These are phyloP conservation scores for Ametastegia equiseti DNA, from an alignment of 2,888 invertebrate species.

Conservation along the genomic window DNA sequence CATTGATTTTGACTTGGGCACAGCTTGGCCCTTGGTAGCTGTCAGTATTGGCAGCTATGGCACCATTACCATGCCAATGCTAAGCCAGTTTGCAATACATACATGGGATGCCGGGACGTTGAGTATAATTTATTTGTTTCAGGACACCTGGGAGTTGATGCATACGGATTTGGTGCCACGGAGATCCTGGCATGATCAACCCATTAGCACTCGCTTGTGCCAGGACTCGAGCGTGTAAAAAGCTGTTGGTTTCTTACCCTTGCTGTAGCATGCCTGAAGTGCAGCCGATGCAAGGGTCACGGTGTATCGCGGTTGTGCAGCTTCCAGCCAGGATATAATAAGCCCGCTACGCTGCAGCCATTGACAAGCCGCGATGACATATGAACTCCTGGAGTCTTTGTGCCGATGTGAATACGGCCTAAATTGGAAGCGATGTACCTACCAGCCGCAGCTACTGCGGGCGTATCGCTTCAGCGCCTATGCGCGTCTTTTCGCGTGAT, in stretches of 20 bases:
- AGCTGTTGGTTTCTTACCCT: conserved; percentile 51
- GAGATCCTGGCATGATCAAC: conserved; percentile 47
- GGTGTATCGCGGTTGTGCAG: conserved; percentile 51
- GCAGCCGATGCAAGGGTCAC: conserved; percentile 26
- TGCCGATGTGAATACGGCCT: conserved; percentile 70
- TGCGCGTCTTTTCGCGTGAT: conserved; percentile 35
- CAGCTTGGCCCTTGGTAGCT: too few species aligned
- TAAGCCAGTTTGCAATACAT: too few species aligned
- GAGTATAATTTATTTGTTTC: not conserved
- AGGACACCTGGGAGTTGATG: conserved; percentile 50
- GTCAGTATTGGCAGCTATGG: too few species aligned
- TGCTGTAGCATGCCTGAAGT: conserved; percentile 52
- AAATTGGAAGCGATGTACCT: conserved; percentile 66
- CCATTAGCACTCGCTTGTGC: conserved; percentile 65
- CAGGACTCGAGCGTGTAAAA: not conserved
- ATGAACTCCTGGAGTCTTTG: conserved; percentile 71
- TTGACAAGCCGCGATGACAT: conserved; percentile 70
- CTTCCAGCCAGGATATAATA: conserved; percentile 3
- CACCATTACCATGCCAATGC: too few species aligned
- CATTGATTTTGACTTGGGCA: too few species aligned
- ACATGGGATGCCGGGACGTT: too few species aligned
- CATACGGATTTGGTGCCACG: conserved; percentile 33
- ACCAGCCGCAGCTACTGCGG: conserved; percentile 29
- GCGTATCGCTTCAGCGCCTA: conserved; percentile 5
- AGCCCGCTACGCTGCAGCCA: conserved; percentile 30